Base-by-base conservation (phyloP, 2,113 vertebrate genomes). In the Syrrhaptes paradoxus region DNA sequence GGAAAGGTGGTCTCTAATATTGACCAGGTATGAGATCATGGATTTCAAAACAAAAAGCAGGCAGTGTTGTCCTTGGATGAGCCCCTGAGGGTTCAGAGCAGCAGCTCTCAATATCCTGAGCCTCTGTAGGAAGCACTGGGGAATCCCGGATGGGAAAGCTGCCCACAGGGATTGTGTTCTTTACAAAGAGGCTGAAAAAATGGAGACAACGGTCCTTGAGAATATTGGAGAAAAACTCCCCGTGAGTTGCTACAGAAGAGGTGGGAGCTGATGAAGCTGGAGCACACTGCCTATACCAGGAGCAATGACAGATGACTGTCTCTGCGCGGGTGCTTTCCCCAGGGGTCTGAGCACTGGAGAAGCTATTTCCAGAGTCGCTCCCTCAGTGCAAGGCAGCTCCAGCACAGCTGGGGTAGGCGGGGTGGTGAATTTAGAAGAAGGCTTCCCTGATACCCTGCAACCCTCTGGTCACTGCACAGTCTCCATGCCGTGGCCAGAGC, bases 41-140 rank as follows among this genome's bases (percentile, higher is more conserved):
- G 48, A 58, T 75, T 71, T 67, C 62, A 32, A 72, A 41, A 5
- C 7, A 28, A 25, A 74, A 52, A 52, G 10, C 20, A 58, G 58
- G 0, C 28, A 49, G 1, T 3, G 10, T 9, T 2, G 0, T 15
- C 48, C 66, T 72, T 72, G 48, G 28, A 65, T 24, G 29, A 4
- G 24, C 9, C 43, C 34, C 43, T 74, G 55, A 52, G 55, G 70
- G 21, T 7, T 21, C 21, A 87, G 31, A 80, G 49, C 54, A 85
- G 55, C 65, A 61, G 59, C 36, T 3, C 2, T 29, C 29, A 52
- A 13, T 2, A 10, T 7, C 21, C 32, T 68, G 59, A 88, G 31
- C n/a, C 38, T 62, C n/a, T 52, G 6, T 31, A 34, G 2, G 21
- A 79, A 83, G 28, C 26, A 19, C 29, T 43, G 59, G 20, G 29